phyloP scores from a whole-genome alignment of 2,113 vertebrate genomes.

The Charina bottae region DNA sequence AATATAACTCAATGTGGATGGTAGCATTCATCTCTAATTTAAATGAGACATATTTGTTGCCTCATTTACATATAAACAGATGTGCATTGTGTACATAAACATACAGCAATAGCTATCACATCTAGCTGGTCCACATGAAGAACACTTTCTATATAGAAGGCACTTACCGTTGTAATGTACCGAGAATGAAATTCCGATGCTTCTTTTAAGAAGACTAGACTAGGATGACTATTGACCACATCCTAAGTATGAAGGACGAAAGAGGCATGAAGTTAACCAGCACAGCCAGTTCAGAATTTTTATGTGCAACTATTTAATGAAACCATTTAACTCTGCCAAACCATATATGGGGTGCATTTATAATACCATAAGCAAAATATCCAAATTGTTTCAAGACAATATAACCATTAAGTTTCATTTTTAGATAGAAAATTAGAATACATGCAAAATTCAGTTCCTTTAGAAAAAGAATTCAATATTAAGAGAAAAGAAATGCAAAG shows the following conservation, averaged over 20 bases:
- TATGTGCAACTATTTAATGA: conserved; percentile 9
- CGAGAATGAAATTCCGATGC: conserved; percentile 94
- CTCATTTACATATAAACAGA: no score
- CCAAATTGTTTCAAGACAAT: not conserved
- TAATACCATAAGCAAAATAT: not conserved
- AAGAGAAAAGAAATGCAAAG: not conserved
- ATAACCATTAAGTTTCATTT: not conserved
- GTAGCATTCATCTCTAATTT: not conserved
- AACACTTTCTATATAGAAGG: not conserved
- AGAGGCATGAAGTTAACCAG: not conserved
- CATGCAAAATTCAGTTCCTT: not conserved
- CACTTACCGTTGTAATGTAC: conserved; percentile 95
- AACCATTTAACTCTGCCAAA: conserved; percentile 3
- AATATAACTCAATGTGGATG: no score
- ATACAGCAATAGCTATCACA: not conserved
- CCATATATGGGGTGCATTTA: not conserved
- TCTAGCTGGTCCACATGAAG: not conserved
- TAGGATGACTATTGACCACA: conserved; percentile 92
- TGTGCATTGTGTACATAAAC: not conserved
- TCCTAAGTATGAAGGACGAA: conserved; percentile 75
- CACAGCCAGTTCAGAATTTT: conserved; percentile 1
- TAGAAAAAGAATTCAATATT: not conserved
- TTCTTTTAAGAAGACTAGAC: conserved; percentile 91
- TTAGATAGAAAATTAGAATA: not conserved
- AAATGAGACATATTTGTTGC: not conserved